A percentile compares a stretch with the other conserved stretches of the same genome.
Conservation (phyloP, 2,113 vertebrate species). For the Platycercus adscitus region DNA sequence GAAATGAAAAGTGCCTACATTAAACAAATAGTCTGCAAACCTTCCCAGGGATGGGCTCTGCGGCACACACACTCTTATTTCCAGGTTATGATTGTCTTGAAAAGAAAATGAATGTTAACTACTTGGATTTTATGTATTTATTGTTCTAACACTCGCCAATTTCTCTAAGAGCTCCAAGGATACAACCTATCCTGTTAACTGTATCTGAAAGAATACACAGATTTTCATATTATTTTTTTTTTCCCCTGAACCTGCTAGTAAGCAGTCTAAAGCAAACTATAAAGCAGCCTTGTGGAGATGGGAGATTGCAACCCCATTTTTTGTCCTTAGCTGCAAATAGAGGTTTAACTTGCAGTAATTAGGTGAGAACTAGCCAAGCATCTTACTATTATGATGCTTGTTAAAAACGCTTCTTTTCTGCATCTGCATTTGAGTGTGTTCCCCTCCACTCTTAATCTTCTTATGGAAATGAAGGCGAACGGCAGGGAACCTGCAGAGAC, state of each 20-base stretch:
- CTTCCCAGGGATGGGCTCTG: slow-evolving; percentile 17
- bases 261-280: slow-evolving; percentile 70
- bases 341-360: slow-evolving; percentile 96
- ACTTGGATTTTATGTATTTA: slow-evolving; percentile 56
- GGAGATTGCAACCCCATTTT: slow-evolving; percentile 74
- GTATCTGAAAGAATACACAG: slow-evolving; percentile 25
- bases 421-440: slow-evolving; percentile 97
- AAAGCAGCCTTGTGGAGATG: slow-evolving; percentile 73
- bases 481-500: slow-evolving; percentile 91
- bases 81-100: slow-evolving; percentile 27
- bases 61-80: neutral
- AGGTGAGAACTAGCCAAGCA: slow-evolving; percentile 94
- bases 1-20: slow-evolving; percentile 72
- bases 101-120: slow-evolving; percentile 31
- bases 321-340: slow-evolving; percentile 84
- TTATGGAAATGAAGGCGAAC: slow-evolving; percentile 98
- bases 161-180: slow-evolving; percentile 28
- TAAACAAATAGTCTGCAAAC: slow-evolving; percentile 54
- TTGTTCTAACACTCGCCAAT: slow-evolving; percentile 44
- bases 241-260: neutral
- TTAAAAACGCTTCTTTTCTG: slow-evolving; percentile 90
- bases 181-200: slow-evolving; percentile 40
- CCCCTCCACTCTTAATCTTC: slow-evolving; percentile 96
- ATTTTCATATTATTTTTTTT: slow-evolving; percentile 42
- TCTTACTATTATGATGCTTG: slow-evolving; percentile 96